phyloP scores from a whole-genome alignment of 2,888 invertebrate genomes.

The Seladonia tumulorum region DNA sequence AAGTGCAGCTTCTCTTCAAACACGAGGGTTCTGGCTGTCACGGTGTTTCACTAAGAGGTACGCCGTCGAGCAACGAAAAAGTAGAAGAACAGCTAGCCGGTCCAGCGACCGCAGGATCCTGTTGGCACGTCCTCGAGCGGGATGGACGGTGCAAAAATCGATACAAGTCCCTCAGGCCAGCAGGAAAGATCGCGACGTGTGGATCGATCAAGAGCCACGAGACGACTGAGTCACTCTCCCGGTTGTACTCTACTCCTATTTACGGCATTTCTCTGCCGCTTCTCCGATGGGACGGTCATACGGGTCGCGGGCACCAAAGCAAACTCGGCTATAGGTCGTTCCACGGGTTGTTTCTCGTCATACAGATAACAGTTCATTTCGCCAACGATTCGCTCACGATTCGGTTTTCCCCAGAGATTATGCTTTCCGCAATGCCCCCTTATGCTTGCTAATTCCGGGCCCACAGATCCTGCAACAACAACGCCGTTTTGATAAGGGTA shows the following conservation, averaged over 20 bases:
- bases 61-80: background rate
- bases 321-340: constrained; percentile 3
- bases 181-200: constrained; percentile 15
- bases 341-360: background rate
- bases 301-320: constrained; percentile 20
- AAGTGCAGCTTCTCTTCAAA: background rate
- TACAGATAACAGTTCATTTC: constrained; percentile 14
- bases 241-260: constrained; percentile 35
- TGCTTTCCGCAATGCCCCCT: background rate
- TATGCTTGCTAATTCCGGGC: too few relatives aligned
- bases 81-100: background rate
- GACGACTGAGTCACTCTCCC: constrained; percentile 51
- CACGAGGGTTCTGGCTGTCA: background rate
- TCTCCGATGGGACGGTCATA: constrained; percentile 24
- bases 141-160: background rate
- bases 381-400: background rate
- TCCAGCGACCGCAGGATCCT: background rate
- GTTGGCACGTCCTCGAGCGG: background rate
- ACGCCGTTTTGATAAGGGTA: background rate
- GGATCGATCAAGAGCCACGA: constrained; percentile 50
- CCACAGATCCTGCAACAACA: background rate
- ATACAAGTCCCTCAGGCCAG: background rate
- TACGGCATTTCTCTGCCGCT: constrained; percentile 46
- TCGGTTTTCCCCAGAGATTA: background rate
- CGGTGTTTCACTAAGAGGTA: background rate